phyloP scores from a whole-genome alignment of 2,888 invertebrate genomes.

The Catocala nupta region DNA sequence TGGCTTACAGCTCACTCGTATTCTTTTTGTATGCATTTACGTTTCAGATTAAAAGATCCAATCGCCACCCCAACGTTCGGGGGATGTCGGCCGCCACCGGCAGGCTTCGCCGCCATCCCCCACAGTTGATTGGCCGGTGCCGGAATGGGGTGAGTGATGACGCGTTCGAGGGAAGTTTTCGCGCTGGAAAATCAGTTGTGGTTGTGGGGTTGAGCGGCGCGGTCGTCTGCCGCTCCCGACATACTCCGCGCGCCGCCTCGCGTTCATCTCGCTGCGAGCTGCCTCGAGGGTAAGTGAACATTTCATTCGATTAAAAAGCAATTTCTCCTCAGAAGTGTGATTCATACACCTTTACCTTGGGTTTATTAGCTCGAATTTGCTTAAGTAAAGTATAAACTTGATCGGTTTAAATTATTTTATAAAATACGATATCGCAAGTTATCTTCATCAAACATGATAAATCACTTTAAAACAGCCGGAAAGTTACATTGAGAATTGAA shows the following conservation, averaged over 20 bases:
- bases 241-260: constrained; percentile 64
- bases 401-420: constrained; percentile 34
- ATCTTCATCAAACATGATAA: constrained; percentile 8
- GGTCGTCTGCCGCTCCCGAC: constrained; percentile 76
- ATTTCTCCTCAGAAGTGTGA: constrained; percentile 76
- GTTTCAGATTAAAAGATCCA: constrained; percentile 87
- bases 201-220: constrained; percentile 75
- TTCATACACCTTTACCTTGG: constrained; percentile 53
- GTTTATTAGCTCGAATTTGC: constrained; percentile 52
- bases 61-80: constrained; percentile 80
- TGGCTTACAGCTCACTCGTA: constrained; percentile 74
- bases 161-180: constrained; percentile 85
- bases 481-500: background rate
- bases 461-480: background rate
- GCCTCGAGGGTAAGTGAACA: constrained; percentile 82
- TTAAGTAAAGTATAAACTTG: constrained; percentile 41
- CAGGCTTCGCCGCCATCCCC: constrained; percentile 61
- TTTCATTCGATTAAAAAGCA: constrained; percentile 86
- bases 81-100: constrained; percentile 70
- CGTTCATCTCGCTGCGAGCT: constrained; percentile 62
- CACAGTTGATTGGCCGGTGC: constrained; percentile 70
- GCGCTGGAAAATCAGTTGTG: constrained; percentile 83
- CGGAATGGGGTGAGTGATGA: constrained; percentile 81
- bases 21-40: constrained; percentile 86
- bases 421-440: constrained; percentile 26